Evolutionary conservation across 2,888 invertebrate species (phyloP), one percentile per base, ranked within the genome.

Genomic region (Cosmorhoe ocellata): DNA sequence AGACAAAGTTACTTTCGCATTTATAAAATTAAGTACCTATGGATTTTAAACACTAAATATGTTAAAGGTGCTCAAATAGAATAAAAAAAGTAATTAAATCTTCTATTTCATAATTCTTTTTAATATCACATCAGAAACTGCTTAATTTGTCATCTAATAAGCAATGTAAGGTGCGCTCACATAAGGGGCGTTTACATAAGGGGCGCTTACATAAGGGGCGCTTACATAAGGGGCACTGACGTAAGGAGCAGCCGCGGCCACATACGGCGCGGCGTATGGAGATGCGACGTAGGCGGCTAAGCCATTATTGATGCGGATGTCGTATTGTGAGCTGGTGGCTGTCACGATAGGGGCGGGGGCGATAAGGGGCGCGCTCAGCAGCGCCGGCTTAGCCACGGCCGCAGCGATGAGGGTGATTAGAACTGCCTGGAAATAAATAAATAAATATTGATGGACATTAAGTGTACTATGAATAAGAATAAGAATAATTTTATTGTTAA

Each of bases 271-370:
- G 14, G 39, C 39, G 14, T 48, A 48, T 7, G 49, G 38, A 1
- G 48, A 36, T 1, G 48, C 36, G 6, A 37, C 48, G 30, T 41
- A 39, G 2, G 38, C 38, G 1, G 43, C 37, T 7, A 43, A 31
- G 8, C 33, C 50, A 14, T 26, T 49, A 43, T 34, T 48, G 27
- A 37, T 44, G 30, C 40, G 46, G 24, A 39, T 61, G 64, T 60
- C 62, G 64, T 57, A 54, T 50, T 34, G 45, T 2, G 38, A 40
- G 56, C 44, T 61, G 45, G 27, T 32, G 14, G 51, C 51, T 1
- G 51, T 45, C 12, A 51, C 45, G 7, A 40, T 30, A 5, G 51
- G 36, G 1, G 41, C 31, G 10, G 51, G 30, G n/a, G 45, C 40
- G n/a, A 43, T 31, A 4, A 45, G 26, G 4, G 51, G 51, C 0